phyloP scores from a whole-genome alignment of 2,113 vertebrate genomes.

The Tenrec ecaudatus region DNA sequence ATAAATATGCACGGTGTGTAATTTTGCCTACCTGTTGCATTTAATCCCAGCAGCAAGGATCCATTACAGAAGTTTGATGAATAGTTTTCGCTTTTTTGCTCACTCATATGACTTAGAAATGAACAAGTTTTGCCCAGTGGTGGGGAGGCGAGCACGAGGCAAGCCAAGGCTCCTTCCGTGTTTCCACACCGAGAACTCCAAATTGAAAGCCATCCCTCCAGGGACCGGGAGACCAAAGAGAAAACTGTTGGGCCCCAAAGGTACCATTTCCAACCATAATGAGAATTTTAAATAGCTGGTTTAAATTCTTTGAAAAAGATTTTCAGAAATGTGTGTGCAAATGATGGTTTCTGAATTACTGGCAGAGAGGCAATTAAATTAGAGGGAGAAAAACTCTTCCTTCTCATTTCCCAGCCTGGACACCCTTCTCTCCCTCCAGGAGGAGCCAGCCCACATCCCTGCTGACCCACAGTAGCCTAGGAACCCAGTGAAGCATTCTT shows the following conservation, averaged over 20 bases:
- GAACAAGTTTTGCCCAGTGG: background rate
- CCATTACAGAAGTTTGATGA: background rate
- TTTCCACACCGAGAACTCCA: constrained; percentile 43
- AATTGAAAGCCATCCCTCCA: constrained; percentile 75
- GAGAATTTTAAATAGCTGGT: constrained; percentile 69
- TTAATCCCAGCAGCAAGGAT: background rate
- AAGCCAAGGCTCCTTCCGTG: background rate
- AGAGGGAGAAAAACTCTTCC: background rate
- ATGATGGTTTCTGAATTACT: constrained; percentile 57
- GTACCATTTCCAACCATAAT: constrained; percentile 66
- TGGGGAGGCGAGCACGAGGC: background rate
- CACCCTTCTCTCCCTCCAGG: background rate
- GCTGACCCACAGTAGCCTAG: background rate
- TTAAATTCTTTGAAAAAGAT: constrained; percentile 67
- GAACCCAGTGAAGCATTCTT: background rate
- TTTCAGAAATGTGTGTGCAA: constrained; percentile 46
- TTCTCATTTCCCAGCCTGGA: background rate
- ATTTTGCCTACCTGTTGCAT: background rate
- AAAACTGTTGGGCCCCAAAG: background rate
- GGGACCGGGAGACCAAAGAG: constrained; percentile 46
- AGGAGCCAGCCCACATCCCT: background rate
- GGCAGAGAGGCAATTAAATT: constrained; percentile 59
- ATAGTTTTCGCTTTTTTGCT: background rate
- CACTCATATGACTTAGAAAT: constrained; percentile 15
- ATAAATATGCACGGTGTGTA: background rate